Percentiles rank a stretch among this genome's conserved stretches.
These are phyloP conservation scores for Scomberomorus guttatus DNA, from an alignment of 2,797 vertebrate genomes.

Conservation along the genomic window DNA sequence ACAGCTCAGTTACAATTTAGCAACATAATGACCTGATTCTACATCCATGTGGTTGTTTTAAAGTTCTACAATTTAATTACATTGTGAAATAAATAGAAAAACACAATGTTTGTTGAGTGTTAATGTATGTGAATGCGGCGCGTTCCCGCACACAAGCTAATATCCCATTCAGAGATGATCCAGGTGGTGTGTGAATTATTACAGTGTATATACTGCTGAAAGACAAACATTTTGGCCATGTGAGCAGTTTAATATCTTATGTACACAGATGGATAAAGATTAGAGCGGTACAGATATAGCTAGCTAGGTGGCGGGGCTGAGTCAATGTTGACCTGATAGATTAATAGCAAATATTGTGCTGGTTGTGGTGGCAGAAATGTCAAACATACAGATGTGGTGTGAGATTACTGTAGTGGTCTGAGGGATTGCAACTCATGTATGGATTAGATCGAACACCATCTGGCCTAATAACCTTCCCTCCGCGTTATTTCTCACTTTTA, in stretches of 20 bases:
- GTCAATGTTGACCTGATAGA: slow-evolving; percentile 63
- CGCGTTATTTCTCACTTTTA: slow-evolving; percentile 5
- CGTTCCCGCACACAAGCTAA: neutral
- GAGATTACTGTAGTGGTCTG: slow-evolving; percentile 29
- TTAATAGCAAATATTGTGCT: slow-evolving; percentile 62
- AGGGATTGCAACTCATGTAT: slow-evolving; percentile 21
- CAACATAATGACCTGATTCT: neutral
- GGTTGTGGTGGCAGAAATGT: slow-evolving; percentile 22
- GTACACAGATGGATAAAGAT: slow-evolving; percentile 65
- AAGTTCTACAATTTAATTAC: neutral
- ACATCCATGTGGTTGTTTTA: neutral
- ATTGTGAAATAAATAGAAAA: neutral
- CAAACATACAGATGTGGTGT: slow-evolving; percentile 34
- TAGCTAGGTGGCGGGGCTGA: neutral
- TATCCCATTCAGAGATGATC: slow-evolving; percentile 16
- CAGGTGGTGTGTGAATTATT: slow-evolving; percentile 48
- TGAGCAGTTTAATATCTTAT: slow-evolving; percentile 57
- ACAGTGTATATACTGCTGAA: slow-evolving; percentile 25
- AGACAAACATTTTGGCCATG: slow-evolving; percentile 51
- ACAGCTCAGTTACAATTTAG: neutral
- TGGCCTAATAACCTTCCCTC: slow-evolving; percentile 1
- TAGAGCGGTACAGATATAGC: slow-evolving; percentile 18
- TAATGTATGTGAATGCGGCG: neutral
- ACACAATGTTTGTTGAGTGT: neutral
- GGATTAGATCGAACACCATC: neutral